A percentile compares a stretch with the other conserved stretches of the same genome.
phyloP scores from a whole-genome alignment of 2,113 vertebrate genomes.

The Puma concolor region DNA sequence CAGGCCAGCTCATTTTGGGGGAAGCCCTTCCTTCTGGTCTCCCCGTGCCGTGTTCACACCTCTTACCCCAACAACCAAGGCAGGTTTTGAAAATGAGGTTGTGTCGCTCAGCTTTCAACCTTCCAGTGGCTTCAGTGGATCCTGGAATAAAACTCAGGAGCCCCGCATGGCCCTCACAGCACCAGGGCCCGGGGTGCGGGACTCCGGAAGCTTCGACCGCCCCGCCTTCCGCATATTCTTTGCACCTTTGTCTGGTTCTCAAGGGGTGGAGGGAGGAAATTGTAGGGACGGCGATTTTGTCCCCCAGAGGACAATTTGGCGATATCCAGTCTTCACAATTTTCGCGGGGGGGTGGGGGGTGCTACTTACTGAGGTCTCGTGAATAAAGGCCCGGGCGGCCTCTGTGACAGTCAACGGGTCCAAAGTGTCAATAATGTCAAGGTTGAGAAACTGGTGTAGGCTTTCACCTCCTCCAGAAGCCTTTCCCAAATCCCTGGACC shows the following conservation, averaged over 20 bases:
- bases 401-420: too few species aligned
- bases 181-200: rapidly evolving
- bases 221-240: neutral
- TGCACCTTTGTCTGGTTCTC: neutral
- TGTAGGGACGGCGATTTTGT: neutral
- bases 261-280: neutral
- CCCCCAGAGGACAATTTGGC: neutral
- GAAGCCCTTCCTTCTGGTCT: neutral
- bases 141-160: neutral
- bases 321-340: neutral
- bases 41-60: neutral
- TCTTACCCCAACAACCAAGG: neutral
- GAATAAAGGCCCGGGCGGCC: neutral
- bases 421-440: neutral
- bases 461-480: neutral
- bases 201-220: neutral
- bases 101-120: neutral
- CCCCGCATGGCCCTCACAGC: rapidly evolving
- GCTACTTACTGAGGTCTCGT: neutral
- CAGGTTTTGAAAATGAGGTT: neutral
- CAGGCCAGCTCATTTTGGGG: neutral
- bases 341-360: rapidly evolving
- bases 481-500: neutral
- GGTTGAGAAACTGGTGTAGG: neutral
- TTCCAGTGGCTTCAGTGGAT: neutral